Evolutionary conservation across 2,888 invertebrate species (phyloP), one percentile per base, ranked within the genome.

Genomic region (Ectemnius continuus): DNA sequence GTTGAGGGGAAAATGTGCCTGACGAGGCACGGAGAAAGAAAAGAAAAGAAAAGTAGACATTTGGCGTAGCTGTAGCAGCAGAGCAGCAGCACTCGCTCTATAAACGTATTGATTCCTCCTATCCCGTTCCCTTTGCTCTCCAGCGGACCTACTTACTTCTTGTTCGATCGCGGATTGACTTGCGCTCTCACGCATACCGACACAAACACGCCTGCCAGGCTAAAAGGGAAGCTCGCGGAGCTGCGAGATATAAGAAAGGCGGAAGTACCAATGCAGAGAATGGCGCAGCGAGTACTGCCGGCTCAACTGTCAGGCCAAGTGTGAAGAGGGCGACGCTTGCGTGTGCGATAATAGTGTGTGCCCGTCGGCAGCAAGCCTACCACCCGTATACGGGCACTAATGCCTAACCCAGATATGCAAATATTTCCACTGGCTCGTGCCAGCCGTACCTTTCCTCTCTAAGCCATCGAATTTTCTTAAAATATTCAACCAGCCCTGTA

Each of bases 351-450:
- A 65, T 48, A 61, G 59, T 66, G 36, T 56, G 36, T 60, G 13
- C 47, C 28, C 60, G 2, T 28, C 26, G 47, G 11, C 36, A 23
- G 52, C 52, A 16, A 14, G 52, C n/a, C 64, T 64, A 61, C 48
- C 26, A 47, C 73, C 70, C 73, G 67, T 73, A 80, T 78, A 72
- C 78, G 76, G 61, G 70, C 65, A 47, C 75, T 73, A 74, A 74
- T 71, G 69, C 66, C 71, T 81, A 84, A 83, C 85, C 85, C 77
- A 83, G 84, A 86, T 85, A 85, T 85, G 83, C 73, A 81, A 86
- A 85, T 84, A 64, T 76, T 76, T 73, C 72, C 60, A 6, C 16
- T 2, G 70, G 28, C 68, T 48, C 18, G 46, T 47, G 46, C 36
- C n/a, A 16, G 61, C 47, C 52, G 52, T 16, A 52, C 52, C 52